Base-by-base conservation (phyloP, 2,113 vertebrate genomes). In the Python bivittatus region DNA sequence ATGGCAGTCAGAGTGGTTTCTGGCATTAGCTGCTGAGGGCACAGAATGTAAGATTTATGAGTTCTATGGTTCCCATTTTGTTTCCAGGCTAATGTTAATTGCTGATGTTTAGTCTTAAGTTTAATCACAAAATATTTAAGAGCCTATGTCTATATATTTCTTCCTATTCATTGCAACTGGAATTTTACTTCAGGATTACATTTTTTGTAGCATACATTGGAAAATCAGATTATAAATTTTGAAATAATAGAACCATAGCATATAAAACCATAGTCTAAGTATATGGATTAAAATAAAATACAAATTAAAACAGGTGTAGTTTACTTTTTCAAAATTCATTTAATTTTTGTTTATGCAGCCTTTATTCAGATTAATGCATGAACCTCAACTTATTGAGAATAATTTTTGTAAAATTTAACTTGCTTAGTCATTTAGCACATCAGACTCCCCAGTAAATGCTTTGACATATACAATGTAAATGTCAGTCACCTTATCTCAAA, bases 401-500 rank as follows among this genome's bases (percentile, higher is more conserved):
- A 68, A 90, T 92, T 29, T 90, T 85, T 93, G n/a, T 90, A 64
- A 44, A 91, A 48, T 93, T 93, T 93, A 60, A 58, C 44, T 91
- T 60, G 22, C n/a, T 27, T 60, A 85, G 23, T 91, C 68, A 17
- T 89, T 60, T 88, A 48, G 23, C 44, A 91, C 88, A 84, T 23
- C 60, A 72, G 84, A 72, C 52, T 92, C 2, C 54, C 95, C 7
- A 89, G 64, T 91, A 68, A 90, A 12, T 79, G 94, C 94, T 79
- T 95, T 95, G 72, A 83, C 8, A 0, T 53, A 61, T 95, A 1
- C 84, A 88, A 29, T 68, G 11, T 9, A 91, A 60, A 94, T 92
- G 29, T 90, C 88, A 89, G 8, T 89, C 95, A 86, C 38, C 90
- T 94, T 94, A 94, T 88, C 60, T 92, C 93, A 88, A 25, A 89